Base-by-base conservation (phyloP, 2,797 vertebrate species). In the Heterohyrax brucei region DNA sequence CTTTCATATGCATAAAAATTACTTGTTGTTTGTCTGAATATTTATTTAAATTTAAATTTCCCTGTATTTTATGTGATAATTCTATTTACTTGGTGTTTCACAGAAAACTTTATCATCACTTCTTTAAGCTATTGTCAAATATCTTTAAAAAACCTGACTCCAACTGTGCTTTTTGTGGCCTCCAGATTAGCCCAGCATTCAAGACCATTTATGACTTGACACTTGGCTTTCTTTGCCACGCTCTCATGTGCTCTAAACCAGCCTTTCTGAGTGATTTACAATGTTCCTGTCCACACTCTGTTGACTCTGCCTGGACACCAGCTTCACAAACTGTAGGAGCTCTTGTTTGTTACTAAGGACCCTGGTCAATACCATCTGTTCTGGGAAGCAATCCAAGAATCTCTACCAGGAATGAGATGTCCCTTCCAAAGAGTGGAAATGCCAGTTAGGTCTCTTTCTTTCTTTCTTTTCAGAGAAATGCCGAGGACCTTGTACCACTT, bases 381-480 rank as follows among this genome's bases (percentile, higher is more conserved):
- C 62, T 56, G 56, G 56, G 33, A 50, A 96, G n/a, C n/a, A 75
- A 30, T 28, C n/a, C 21, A 24, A 8, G 76, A 87, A 46, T 3
- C 26, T 14, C 30, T 14, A 75, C 50, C 72, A 80, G 85, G 44
- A 77, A 39, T 75, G 21, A n/a, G 81, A 21, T 59, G 12, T 4
- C 22, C 1, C 3, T 10, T 0, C 26, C 26, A 86, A 56, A 30
- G 18, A 46, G 22, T 50, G 39, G 59, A 66, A 39, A 89, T 77
- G 48, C 48, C 92, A 88, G 75, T 53, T 85, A 10, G 28, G 13
- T 12, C 61, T 80, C 48, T 53, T 19, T 78, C 10, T 28, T 70
- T 19, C 85, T 78, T 89, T 18, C 30, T 95, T 98, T 97, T 64
- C 92, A 98, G 98, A 73, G 14, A 68, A 98, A 98, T 96, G 81